A percentile compares a stretch with the other conserved stretches of the same genome.
phyloP scores from a whole-genome alignment of 2,113 vertebrate genomes.

The Trochalopteron elliotii region DNA sequence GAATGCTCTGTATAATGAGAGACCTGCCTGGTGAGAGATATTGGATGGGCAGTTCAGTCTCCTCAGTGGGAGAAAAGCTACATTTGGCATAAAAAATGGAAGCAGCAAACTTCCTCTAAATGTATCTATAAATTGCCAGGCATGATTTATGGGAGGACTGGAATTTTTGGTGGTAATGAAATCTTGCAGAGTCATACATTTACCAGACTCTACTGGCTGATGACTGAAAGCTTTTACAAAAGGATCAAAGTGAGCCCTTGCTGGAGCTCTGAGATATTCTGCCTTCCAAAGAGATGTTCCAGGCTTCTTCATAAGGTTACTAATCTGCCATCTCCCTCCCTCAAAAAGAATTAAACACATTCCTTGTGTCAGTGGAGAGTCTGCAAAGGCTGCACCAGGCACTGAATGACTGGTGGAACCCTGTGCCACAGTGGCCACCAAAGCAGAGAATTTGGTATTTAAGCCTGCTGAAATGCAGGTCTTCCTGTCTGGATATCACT shows the following conservation, averaged over 20 bases:
- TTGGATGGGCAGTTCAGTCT: not conserved
- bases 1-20: not conserved
- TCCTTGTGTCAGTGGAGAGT: not conserved
- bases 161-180: slow-evolving; percentile 9
- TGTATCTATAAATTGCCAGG: not conserved
- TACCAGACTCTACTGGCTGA: not conserved
- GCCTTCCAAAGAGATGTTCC: not conserved
- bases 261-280: not conserved
- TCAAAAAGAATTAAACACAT: not conserved
- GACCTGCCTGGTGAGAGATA: not conserved
- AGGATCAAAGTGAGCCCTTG: not conserved
- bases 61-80: not conserved
- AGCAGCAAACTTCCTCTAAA: not conserved
- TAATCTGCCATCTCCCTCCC: not conserved
- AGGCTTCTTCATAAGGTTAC: not conserved
- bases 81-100: slow-evolving; percentile 4
- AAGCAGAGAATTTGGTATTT: not conserved
- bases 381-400: not conserved
- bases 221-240: not conserved
- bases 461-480: not conserved
- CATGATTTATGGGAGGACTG: not conserved
- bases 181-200: not conserved
- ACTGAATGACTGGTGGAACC: not conserved
- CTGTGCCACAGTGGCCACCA: not conserved
- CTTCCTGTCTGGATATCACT: not conserved